A percentile compares a stretch with the other conserved stretches of the same genome.
Conservation (phyloP, 2,113 vertebrate species). For the Lasiurus cinereus region DNA sequence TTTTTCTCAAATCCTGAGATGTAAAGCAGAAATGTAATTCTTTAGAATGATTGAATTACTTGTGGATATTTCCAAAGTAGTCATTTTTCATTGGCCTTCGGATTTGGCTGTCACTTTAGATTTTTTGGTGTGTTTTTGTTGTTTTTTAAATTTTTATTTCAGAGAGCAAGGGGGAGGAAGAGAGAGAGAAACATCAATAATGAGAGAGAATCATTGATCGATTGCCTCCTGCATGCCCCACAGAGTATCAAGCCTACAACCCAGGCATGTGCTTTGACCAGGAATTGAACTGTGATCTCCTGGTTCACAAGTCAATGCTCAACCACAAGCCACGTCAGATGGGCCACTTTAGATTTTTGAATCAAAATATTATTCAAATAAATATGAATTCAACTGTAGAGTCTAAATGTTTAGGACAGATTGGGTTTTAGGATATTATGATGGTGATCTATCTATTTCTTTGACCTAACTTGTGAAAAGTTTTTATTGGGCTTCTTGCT, state of each 20-base stretch:
- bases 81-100: constrained; percentile 28
- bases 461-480: not conserved
- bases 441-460: not conserved
- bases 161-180: too few relatives aligned
- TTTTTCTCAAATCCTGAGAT: constrained; percentile 65
- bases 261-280: too few relatives aligned
- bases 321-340: too few relatives aligned
- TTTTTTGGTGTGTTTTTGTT: too few relatives aligned
- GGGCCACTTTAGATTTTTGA: constrained; percentile 36
- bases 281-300: too few relatives aligned
- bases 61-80: constrained; percentile 40
- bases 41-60: not conserved
- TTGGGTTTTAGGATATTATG: constrained; percentile 38
- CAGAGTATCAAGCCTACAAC: too few relatives aligned
- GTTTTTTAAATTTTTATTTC: too few relatives aligned
- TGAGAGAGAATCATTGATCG: too few relatives aligned
- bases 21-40: constrained; percentile 41
- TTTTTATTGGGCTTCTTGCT: constrained; percentile 7
- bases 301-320: too few relatives aligned
- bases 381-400: not conserved
- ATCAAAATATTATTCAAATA: constrained; percentile 15
- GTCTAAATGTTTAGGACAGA: constrained; percentile 13
- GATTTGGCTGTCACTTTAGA: constrained; percentile 29
- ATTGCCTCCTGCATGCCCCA: too few relatives aligned
- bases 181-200: too few relatives aligned